Base-by-base conservation (phyloP, 2,113 vertebrate species). In the Morone saxatilis region DNA sequence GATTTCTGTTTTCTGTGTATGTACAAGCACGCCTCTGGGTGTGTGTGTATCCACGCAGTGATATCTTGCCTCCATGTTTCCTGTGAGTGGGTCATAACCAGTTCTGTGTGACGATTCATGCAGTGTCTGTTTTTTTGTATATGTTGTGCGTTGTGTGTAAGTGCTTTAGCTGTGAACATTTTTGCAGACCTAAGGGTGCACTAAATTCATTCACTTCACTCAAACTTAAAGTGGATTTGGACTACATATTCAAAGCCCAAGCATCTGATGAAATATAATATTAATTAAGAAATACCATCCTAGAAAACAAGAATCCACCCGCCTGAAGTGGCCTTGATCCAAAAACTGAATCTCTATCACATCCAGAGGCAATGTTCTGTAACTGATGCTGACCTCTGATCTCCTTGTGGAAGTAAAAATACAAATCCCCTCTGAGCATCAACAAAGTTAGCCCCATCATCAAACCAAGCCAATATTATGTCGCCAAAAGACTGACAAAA, bases 1-100 rank as follows among this genome's bases (percentile, higher is more conserved):
- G 43, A 71, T 63, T 53, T 85, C 59, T 83, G 63, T 79, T 69
- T 78, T 76, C 20, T 76, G 48, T 83, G 50, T 82, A 47, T 78
- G 36, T 59, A 51, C 48, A 72, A 76, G 38, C 51, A 22, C 7
- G n/a, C 45, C 51, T 45, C 70, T 70, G 67, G 31, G 50, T 67
- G 41, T 73, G 25, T 47, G 10, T 20, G 43, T 51, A 6, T 50
- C 19, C 36, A 53, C 0, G 11, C 19, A 41, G 45, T n/a, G 57
- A 78, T 87, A 76, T 71, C 19, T 72, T 75, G 76, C 76, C 12
- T 70, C 63, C 48, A 19, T 80, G 73, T 60, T 75, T 73, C 60
- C 38, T 71, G 57, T 2, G 7, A 59, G 41, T 82, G 47, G 76
- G 53, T 65, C 50, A 65, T 8, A 48, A 36, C n/a, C 14, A 43